Evolutionary conservation across 2,888 invertebrate species (phyloP).

Genomic region (Trichopoda pennipes): DNA sequence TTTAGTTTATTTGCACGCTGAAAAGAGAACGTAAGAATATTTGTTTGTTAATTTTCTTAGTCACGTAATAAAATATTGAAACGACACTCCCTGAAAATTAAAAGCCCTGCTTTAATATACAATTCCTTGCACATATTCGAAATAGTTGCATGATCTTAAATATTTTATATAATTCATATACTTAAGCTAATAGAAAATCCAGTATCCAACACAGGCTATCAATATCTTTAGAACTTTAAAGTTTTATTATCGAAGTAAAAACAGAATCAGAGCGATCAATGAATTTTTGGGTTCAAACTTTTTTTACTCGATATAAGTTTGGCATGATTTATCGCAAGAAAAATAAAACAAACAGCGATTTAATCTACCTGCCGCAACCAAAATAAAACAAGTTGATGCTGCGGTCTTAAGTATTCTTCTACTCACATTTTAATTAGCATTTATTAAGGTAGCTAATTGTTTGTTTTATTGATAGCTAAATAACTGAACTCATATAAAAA

Average conservation of each 20-base stretch:
- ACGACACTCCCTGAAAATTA: too few relatives aligned
- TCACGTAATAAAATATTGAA: too few relatives aligned
- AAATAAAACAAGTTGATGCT: background rate
- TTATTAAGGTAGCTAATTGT: constrained; percentile 28
- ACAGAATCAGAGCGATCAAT: constrained; percentile 74
- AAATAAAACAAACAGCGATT: background rate
- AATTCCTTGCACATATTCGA: too few relatives aligned
- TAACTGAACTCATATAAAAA: background rate
- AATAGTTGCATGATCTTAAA: too few relatives aligned
- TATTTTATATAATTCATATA: too few relatives aligned
- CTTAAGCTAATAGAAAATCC: constrained; percentile 27
- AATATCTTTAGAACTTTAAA: constrained; percentile 51
- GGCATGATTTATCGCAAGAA: constrained; percentile 69
- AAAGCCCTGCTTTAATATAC: too few relatives aligned
- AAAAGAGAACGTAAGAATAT: too few relatives aligned
- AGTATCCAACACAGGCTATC: too few relatives aligned
- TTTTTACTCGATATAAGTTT: constrained; percentile 77
- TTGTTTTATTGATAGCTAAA: constrained; percentile 18
- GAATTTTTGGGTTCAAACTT: constrained; percentile 77
- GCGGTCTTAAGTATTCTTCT: constrained; percentile 22
- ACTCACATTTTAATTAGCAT: constrained; percentile 12
- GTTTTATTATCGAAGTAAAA: constrained; percentile 73
- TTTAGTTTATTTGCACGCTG: too few relatives aligned
- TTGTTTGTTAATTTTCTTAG: too few relatives aligned
- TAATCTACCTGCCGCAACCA: background rate